Evolutionary conservation across 2,888 invertebrate genomes (phyloP), one percentile per base, ranked within the genome.

Genomic region (Cetonia aurata): DNA sequence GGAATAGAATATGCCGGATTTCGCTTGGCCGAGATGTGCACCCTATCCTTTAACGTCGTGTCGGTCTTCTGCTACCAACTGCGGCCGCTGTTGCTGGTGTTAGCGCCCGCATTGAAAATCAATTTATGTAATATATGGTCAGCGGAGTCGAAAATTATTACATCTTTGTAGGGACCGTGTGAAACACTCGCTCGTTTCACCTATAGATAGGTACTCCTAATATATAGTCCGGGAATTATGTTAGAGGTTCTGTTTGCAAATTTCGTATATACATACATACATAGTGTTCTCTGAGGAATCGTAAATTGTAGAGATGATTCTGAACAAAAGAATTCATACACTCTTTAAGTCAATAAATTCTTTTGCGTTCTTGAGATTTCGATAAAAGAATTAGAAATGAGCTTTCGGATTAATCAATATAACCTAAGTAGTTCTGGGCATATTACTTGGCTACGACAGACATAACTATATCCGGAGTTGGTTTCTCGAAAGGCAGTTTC

Each of bases 181-280:
- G 76, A 76, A 76, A 76, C 71, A 73, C 56, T 69, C 65, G 53
- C 62, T 60, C 72, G 71, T 68, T 73, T 70, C 70, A 71, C 72
- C 71, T 19, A 9, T 25, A 25, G 3, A 9, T 25, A 25, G 3
- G 1, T 12, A 25, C 17, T 25, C 52, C 12, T 4, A 52, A 25
- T 9, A 3, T 25, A 60, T 44, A 42, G 44, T 46, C 12, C 37
- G 62, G 25, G 67, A 71, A 69, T 70, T 73, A 71, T 68, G 69
- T 73, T 71, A 73, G 73, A 62, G 73, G 74, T 75, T 77, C 77
- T 79, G 80, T 79, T 79, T 79, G 79, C 79, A 79, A 80, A 80
- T 79, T 78, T 79, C 59, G 71, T 41, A 62, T 48, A 42, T 62
- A 33, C 48, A 50, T 50, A 37, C 3, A 52, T 25, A 52, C 25